Evolutionary conservation across 2,797 vertebrate genomes (phyloP), one percentile per base, ranked within the genome.

Genomic region (Phataginus tricuspis): DNA sequence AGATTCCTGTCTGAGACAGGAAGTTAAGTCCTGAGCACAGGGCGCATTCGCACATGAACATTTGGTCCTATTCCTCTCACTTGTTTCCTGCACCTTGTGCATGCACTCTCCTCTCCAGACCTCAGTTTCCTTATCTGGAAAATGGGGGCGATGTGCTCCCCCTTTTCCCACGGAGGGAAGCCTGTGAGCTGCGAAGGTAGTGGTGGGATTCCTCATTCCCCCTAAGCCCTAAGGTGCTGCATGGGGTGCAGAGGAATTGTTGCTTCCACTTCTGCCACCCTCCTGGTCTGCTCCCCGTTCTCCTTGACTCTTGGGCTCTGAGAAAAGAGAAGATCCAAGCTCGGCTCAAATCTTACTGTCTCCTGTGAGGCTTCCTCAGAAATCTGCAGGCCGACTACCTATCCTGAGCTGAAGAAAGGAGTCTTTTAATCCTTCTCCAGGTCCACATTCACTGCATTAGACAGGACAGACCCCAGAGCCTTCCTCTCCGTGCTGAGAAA

Each of bases 11-110:
- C 68, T 42, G 77, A 68, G 49, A 39, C 23, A 7, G 15, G 23
- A n/a, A 1, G 1, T 63, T 31, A 45, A 16, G 45, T 31, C 29
- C 29, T 39, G 0, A 2, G 29, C 2, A 25, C 39, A 39, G 51
- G 34, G 14, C 37, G 53, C 1, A 13, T 4, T 27, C 21, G 1
- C 12, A 5, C 25, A 7, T 0, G 8, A 5, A 49, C 21, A 16
- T 15, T 37, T 5, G 0, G 1, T 0, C 0, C 21, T 1, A 4
- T 4, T 53, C 21, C 57, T 49, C 27, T 39, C 13, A 1, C 59
- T 66, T 39, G 7, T 18, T 13, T 57, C 55, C n/a, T 34, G 34
- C 0, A 0, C n/a, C 39, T 2, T 7, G 9, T 12, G 11, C 2
- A 0, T 10, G 39, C n/a, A 1, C 49, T 57, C 10, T 49, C 37